Base-by-base conservation (phyloP, 1,140 invertebrate species). In the Batillaria attramentaria region DNA sequence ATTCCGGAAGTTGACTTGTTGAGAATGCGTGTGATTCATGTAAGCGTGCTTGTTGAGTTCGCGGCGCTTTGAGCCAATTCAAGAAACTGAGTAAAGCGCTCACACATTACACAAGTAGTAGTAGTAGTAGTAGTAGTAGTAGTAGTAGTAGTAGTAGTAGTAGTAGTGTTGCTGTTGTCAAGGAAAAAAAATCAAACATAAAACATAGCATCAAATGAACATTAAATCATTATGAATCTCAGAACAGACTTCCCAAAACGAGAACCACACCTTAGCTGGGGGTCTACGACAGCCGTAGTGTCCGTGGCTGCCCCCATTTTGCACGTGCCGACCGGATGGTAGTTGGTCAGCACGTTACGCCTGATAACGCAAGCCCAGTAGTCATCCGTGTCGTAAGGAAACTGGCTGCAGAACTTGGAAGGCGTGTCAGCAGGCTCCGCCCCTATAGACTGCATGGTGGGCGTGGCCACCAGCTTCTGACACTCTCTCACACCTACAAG, bases 271-370 rank as follows among this genome's bases (percentile, higher is more conserved):
- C 90, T 90, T 6, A 92, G 90, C 83, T 95, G 93, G 16, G 95
- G 94, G 90, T 98, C 97, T 0, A 98, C 96, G 0, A 98, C 97
- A 0, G 96, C 96, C 8, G 94, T 94, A 20, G 93, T 91, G 87
- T 97, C 96, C 93, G 94, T 95, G 69, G 94, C 94, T 0, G 95
- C 95, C 0, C 97, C 97, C 97, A 98, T 98, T 89, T 97, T 98
- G 72, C 95, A 95, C 0, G 97, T 97, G 0, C 96, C 96, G 0
- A 96, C 94, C 0, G 96, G 95, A 92, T 98, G 96, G 87, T 97
- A 97, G 60, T 95, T 94, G 0, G 96, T 96, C 18, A 86, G 77
- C 10, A 89, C 81, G n/a, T 86, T 87, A 18, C 85, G 79, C 50
- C 86, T 78, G 2, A 90, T 85, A 35, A 87, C 84, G 84, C 91